Base-by-base conservation (phyloP, 2,888 invertebrate genomes). In the Trissolcus brochymenae region DNA sequence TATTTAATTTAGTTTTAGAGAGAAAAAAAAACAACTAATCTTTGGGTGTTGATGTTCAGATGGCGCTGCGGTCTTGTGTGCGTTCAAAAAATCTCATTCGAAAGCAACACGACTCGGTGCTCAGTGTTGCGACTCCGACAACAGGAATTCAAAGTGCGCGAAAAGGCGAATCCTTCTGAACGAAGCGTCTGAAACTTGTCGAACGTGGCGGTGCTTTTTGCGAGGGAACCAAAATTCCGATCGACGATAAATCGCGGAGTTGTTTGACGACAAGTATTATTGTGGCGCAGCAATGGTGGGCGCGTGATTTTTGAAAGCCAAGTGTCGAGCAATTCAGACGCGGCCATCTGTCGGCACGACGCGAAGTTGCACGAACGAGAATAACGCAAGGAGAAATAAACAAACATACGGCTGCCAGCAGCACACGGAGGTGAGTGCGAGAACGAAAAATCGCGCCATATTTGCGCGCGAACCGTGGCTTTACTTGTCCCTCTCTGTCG, bases 291-390 rank as follows among this genome's bases (percentile, higher is more conserved):
- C 55, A 55, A 66, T 66, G 56, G 66, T 66, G 66, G 66, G 66
- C 66, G 66, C 66, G 66, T 66, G 66, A 66, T 66, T 66, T 35
- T 66, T 66, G 40, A 66, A 66, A 35, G 4, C 35, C 16, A n/a
- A 14, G 6, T 4, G 46, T 4, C 9, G 29, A 21, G 19, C 7
- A 3, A 6, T 14, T 46, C 46, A 16, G 46, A 16, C 14, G 55
- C 46, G 64, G 64, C 68, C 68, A 60, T 68, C 61, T 68, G 54
- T 53, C 60, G 53, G 68, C 60, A 51, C 17, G 35, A 21, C 29
- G 51, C 11, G 68, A 43, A 68, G 59, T 60, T 55, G 29, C 46
- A 1, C 35, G 35, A 35, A 29, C 51, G 59, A 16, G 53, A 51
- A 51, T 61, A 54, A 46, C 54, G 53, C 65, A 41, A 7, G 17